Evolutionary conservation across 2,888 invertebrate genomes (phyloP).

Genomic region (Scaeva pyrastri): DNA sequence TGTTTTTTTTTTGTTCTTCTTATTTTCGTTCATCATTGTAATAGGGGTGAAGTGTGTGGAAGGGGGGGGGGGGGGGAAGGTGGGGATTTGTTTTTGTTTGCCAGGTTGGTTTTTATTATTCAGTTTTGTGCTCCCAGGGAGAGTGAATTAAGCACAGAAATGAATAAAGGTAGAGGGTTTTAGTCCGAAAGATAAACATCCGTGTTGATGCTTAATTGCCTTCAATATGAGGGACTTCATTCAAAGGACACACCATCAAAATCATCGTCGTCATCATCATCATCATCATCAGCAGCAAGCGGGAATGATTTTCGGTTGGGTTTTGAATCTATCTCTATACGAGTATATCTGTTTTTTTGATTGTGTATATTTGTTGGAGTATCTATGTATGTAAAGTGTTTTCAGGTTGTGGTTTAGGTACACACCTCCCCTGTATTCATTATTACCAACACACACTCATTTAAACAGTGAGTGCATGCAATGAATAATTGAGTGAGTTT

Average conservation of each 20-base stretch:
- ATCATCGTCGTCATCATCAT: too few relatives aligned
- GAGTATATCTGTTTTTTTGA: too few relatives aligned
- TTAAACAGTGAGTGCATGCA: slow-evolving; percentile 26
- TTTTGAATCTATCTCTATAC: too few relatives aligned
- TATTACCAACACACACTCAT: not conserved
- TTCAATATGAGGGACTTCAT: slow-evolving; percentile 59
- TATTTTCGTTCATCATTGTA: not conserved
- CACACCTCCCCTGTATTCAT: too few relatives aligned
- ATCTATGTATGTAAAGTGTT: too few relatives aligned
- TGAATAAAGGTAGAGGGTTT: slow-evolving; percentile 56
- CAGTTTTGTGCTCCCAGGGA: slow-evolving; percentile 37
- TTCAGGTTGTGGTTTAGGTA: slow-evolving; percentile 52
- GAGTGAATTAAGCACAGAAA: slow-evolving; percentile 63
- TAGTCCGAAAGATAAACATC: slow-evolving; percentile 73
- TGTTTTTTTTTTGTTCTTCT: too few relatives aligned
- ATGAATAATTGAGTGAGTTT: slow-evolving; percentile 69
- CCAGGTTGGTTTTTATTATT: slow-evolving; percentile 42
- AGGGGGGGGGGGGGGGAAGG: not conserved
- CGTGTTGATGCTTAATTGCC: slow-evolving; percentile 74
- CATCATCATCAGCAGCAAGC: too few relatives aligned
- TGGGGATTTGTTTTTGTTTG: not conserved
- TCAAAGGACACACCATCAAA: not conserved
- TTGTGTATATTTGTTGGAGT: too few relatives aligned
- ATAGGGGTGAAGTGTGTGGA: not conserved
- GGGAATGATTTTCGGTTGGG: not conserved